Base-by-base conservation (phyloP, 1,140 invertebrate species). In the Araneus ventricosus region DNA sequence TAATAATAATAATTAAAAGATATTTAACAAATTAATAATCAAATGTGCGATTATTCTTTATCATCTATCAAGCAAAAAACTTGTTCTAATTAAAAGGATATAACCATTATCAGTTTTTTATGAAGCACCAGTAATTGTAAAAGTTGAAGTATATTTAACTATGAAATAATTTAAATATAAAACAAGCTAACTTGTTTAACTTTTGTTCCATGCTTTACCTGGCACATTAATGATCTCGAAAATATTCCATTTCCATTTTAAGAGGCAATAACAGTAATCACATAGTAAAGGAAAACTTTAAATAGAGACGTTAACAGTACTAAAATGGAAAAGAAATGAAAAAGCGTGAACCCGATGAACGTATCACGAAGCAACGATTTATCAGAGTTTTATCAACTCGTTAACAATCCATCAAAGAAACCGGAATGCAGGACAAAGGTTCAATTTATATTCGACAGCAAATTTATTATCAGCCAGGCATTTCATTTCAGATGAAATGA, bases 381-480 rank as follows among this genome's bases (percentile, higher is more conserved):
- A 67, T 67, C 63, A 27, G 27, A n/a, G 8, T 67, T 59, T 67
- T 67, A 67, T 67, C n/a, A 67, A 27, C n/a, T n/a, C 63, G 63
- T 27, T 67, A 67, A 67, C 63, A n/a, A 67, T n/a, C 63, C 63
- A n/a, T 67, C 63, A 67, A 67, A 67, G 63, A 67, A 67, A 67
- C 63, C 63, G 63, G 63, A 67, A 67, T 67, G 63, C 24, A 67
- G 63, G n/a, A 67, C 63, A 67, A 67, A 27, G n/a, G 63, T 67
- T 67, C 63, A 67, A 67, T 67, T 67, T 67, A 67, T 67, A 67
- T 67, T 67, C 63, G 63, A 27, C 63, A 67, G 63, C 63, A 27
- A 67, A 67, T 67, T 67, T 67, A 67, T 67, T 67, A 27, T 67
- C 63, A 8, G n/a, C 10, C 27, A 67, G 27, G 63, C 24, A 5